Evolutionary conservation across 2,888 invertebrate species (phyloP), one percentile per base, ranked within the genome.

Genomic region (Alcis repandata): DNA sequence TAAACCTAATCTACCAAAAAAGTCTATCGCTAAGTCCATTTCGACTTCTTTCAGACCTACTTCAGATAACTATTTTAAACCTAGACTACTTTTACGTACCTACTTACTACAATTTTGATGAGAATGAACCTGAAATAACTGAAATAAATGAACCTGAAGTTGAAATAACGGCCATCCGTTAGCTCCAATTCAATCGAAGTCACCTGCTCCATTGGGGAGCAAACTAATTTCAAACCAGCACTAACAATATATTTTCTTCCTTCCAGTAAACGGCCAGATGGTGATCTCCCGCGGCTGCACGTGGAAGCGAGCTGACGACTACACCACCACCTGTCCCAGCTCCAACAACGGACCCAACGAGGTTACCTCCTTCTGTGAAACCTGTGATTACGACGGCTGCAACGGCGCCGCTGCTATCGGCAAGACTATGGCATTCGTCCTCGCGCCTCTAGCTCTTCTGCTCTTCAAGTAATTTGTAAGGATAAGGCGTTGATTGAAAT

Each of bases 311-410:
- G 86, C 87, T 45, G 94, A 94, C 63, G 94, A 94, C 81, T 90
- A 89, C 77, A 85, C 90, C 9, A 94, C 88, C 48, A 85, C 86
- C 11, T 95, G 95, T 70, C 88, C 94, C 1, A 90, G 88, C 68
- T 81, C 93, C 7, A 84, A 87, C 38, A 91, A 91, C 64, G 90
- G 92, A 1, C 87, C 88, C 57, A 92, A 94, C 72, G 94, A 94
- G 72, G 87, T 93, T 17, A 89, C 94, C 46, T 90, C 94, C 49
- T 95, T 94, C 88, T 96, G 96, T 75, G 94, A 94, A 79, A 95
- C 95, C 61, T 96, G 96, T 80, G 95, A 95, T 62, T 94, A 94
- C 33, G 96, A 96, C 72, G 94, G 95, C 2, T 96, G 96, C 89
- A 96, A 96, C 77, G 91, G 94, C 1, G 95, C 95, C 2, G 82